These are phyloP conservation scores for Mesocricetus auratus DNA, from an alignment of 2,113 vertebrate genomes.

Conservation along the genomic window DNA sequence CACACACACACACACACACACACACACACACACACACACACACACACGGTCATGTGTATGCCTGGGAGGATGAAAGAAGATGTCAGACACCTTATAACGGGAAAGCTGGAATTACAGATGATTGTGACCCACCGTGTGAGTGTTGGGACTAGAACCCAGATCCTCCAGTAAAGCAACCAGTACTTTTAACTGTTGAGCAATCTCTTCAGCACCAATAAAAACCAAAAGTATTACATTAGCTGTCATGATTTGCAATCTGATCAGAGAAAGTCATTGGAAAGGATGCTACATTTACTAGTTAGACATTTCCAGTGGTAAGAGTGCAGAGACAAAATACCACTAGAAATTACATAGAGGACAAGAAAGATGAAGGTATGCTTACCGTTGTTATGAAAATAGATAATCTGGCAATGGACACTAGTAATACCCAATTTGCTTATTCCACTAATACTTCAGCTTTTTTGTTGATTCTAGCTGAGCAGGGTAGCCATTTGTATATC, in stretches of 20 bases:
- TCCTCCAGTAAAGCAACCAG: not conserved
- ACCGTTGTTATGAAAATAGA: conserved; percentile 33
- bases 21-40: too few relatives aligned
- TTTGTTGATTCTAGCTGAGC: not conserved
- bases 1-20: too few relatives aligned
- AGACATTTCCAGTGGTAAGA: not conserved
- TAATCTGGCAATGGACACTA: not conserved
- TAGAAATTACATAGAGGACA: not conserved
- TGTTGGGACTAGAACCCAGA: not conserved
- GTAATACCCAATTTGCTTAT: not conserved
- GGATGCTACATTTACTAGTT: not conserved
- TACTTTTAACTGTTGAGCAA: not conserved
- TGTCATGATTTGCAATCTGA: not conserved
- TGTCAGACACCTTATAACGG: not conserved
- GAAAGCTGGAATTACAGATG: not conserved
- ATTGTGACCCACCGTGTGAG: not conserved
- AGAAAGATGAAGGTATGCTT: conserved; percentile 6
- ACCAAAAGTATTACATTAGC: not conserved
- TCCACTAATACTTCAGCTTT: not conserved
- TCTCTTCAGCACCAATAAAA: not conserved
- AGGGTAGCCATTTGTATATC: not conserved
- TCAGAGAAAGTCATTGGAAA: conserved; percentile 21
- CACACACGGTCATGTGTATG: not conserved
- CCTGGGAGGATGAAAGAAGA: too few relatives aligned
- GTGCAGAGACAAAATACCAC: not conserved